phyloP scores from a whole-genome alignment of 2,113 vertebrate genomes.

The Hirundichthys speculiger region DNA sequence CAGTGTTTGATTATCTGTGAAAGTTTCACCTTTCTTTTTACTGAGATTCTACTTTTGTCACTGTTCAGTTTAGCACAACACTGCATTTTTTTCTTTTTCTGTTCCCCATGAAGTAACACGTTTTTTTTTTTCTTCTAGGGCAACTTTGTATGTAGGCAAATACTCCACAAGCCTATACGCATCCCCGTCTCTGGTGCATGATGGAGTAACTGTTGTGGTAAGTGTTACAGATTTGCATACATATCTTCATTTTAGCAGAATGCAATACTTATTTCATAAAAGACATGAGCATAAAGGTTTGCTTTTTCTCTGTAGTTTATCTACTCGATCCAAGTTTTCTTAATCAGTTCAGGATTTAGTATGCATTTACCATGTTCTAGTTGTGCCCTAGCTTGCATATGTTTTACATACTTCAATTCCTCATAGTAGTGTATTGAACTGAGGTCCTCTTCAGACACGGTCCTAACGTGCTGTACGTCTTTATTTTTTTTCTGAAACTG shows the following conservation, averaged over 20 bases:
- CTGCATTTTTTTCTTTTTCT: neutral
- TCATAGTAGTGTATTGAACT: neutral
- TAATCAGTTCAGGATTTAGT: neutral
- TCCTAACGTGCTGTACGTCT: too few species aligned
- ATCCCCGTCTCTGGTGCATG: conserved; percentile 93
- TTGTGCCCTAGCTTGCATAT: conserved; percentile 11
- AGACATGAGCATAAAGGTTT: neutral
- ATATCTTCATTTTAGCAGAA: conserved; percentile 19
- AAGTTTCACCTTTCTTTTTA: neutral
- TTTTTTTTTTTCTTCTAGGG: conserved; percentile 73
- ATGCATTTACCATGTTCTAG: conserved; percentile 5
- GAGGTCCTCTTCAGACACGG: too few species aligned
- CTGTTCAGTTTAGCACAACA: neutral
- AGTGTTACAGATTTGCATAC: conserved; percentile 69
- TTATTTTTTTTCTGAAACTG: too few species aligned
- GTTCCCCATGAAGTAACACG: neutral
- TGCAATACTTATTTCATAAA: neutral
- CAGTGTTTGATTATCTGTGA: conserved; percentile 17
- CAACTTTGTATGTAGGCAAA: conserved; percentile 95
- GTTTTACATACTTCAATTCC: neutral
- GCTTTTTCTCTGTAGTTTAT: neutral
- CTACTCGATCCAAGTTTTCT: neutral
- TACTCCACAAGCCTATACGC: conserved; percentile 96
- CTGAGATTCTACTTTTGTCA: neutral
- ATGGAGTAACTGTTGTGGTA: conserved; percentile 96